Evolutionary conservation across 1,140 invertebrate genomes (phyloP).

Genomic region (Neotoxoptera formosana): DNA sequence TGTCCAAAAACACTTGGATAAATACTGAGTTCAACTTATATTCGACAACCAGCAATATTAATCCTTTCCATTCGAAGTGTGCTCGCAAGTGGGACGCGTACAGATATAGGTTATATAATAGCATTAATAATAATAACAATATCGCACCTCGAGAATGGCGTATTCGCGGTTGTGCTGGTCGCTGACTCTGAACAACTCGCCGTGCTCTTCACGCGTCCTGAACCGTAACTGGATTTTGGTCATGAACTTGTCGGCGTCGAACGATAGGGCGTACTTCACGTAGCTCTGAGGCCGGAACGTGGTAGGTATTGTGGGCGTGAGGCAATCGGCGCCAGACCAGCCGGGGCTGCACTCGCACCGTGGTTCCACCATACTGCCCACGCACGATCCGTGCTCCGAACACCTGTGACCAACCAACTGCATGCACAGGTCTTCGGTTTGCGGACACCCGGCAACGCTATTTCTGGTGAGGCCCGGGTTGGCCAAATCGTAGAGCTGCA

Average conservation of each 20-base stretch:
- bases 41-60: too few relatives aligned
- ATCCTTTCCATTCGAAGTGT: not conserved
- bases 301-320: constrained; percentile 81
- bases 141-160: constrained; percentile 81
- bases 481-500: constrained; percentile 85
- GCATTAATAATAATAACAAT: not conserved
- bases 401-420: constrained; percentile 81
- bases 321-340: constrained; percentile 87
- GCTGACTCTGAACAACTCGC: constrained; percentile 89
- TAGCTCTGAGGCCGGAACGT: constrained; percentile 93
- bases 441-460: constrained; percentile 86
- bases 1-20: not conserved
- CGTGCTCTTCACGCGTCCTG: constrained; percentile 89
- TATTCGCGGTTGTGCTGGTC: constrained; percentile 95
- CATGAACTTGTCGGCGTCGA: constrained; percentile 90
- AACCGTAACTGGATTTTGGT: constrained; percentile 92
- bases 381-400: constrained; percentile 91
- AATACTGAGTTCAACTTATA: not conserved
- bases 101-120: not conserved
- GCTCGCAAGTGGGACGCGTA: too few relatives aligned
- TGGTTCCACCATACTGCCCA: constrained; percentile 87
- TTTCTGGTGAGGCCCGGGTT: constrained; percentile 84
- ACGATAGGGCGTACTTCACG: constrained; percentile 93
- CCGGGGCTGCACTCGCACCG: constrained; percentile 92
- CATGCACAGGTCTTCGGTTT: constrained; percentile 87